Evolutionary conservation across 2,888 invertebrate genomes (phyloP), one percentile per base, ranked within the genome.

Genomic region (Acronicta aceris): DNA sequence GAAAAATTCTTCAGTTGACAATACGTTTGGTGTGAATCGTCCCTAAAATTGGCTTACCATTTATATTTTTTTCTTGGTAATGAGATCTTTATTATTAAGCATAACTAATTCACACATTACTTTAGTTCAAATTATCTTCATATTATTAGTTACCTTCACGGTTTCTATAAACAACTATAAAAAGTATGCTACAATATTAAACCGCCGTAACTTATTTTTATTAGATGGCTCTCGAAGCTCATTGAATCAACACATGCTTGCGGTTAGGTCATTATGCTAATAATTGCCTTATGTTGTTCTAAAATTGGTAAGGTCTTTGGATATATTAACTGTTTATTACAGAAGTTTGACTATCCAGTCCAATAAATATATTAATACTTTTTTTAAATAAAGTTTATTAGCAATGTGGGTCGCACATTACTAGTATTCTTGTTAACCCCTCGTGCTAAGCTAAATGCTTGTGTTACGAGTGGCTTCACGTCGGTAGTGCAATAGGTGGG

Each of bases 251-350:
- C n/a, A 21, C 16, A 21, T 21, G 21, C 21, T 33, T 60, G 63
- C 12, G 71, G 71, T 71, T 48, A 16, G 15, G 36, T 49, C 36
- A 53, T 67, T 66, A 70, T 12, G 54, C 21, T 36, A 48, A 53
- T 38, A 16, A 49, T 56, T 56, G 15, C 25, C 12, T 56, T 56
- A 43, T 17, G 9, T 16, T 46, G n/a, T 47, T 45, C 7, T 38
- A 30, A 50, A 55, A 9, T 6, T 50, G 0, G 30, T 33, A 21
- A 40, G 9, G 15, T 45, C 13, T 12, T 33, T 9, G 30, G 2
- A 10, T 17, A 17, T 17, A 21, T 42, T 21, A 42, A 17, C 41
- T 16, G 16, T 42, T 42, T 10, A 17, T 42, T 17, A 9, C 16
- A 42, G 16, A 2, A 42, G 16, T 41, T 52, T 55, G 55, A 27